Base-by-base conservation (phyloP, 2,888 invertebrate genomes). In the Watsonalla cultraria region DNA sequence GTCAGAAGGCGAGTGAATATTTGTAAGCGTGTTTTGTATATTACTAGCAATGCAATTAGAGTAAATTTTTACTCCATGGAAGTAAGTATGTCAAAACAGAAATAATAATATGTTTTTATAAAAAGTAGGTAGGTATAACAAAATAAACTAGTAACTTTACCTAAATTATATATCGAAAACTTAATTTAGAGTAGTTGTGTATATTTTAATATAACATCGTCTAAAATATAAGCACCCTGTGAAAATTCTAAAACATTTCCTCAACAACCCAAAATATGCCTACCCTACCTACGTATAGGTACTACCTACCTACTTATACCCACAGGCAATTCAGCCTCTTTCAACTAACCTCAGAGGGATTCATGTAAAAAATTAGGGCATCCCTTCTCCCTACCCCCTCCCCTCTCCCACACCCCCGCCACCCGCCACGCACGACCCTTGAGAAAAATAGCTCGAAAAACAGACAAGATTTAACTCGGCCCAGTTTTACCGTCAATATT, bases 381-480 rank as follows among this genome's bases (percentile, higher is more conserved):
- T 65, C 66, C 69, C 65, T 61, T 60, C 54, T 47, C 60, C 60
- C 65, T 57, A 57, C 67, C 70, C 64, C 63, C 63, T 70, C 65
- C 61, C 65, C 53, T 57, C 59, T 61, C 60, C 53, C 64, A 51
- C 62, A 61, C 63, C 71, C 77, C 69, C 56, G 60, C 79, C 78
- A 77, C 72, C 80, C 76, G 66, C 68, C 76, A 77, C 75, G 75
- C 71, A 72, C 70, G 80, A 76, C 89, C 88, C 87, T 90, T 89
- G 89, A 90, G 90, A 88, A 90, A 90, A 89, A 89, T 88, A 84
- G 86, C 86, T 84, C 83, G 84, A 78, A 86, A 87, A 86, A 86
- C 82, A 80, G 82, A 78, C 72, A 87, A 89, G 87, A 86, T 84
- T 85, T 82, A 85, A 84, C 74, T 74, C 78, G 78, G 60, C 75